Evolutionary conservation across 92 coral and sea anemone genomes (phyloP), one percentile per base, ranked within the genome.

Genomic region (Palythoa caribaeorum): DNA sequence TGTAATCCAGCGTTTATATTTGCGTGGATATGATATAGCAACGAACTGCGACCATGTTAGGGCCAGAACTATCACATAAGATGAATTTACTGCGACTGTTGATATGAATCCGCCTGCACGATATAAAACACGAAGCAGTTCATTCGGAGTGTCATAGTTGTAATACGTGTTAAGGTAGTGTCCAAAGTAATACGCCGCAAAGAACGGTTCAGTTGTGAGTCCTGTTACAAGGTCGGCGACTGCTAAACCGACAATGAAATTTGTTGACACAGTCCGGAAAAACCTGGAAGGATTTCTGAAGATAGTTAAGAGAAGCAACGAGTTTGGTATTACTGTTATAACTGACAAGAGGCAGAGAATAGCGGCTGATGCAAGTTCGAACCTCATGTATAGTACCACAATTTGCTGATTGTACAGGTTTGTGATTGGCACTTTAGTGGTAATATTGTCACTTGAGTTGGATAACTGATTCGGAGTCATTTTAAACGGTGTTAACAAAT

Each of bases 21-120:
- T 89, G 83, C 93, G 96, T 20, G 98, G 98, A 71, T 84, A 93
- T 28, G 28, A 28, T 28, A 28, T 28, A 28, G 28, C 28, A 28
- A 28, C 28, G 28, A 28, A 28, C 28, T 28, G 28, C 28, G 28
- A 28, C 28, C 28, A 28, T 28, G 28, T 28, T 28, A 28, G 28
- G 28, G 28, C 93, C 35, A 95, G 84, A 12, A 95, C 88, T 69
- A 95, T 95, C 60, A 95, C 83, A 80, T 89, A 95, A 47, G 98
- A 95, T 8, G 98, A 95, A 80, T 96, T 95, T 16, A 95, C 91
- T 2, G 98, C 91, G 6, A 95, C 93, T n/a, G 98, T 95, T 5
- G 98, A 93, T 44, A 92, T 80, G 38, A 88, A 83, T 87, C 87
- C 93, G 13, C 98, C 98, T 9, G 91, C 88, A 1, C 63, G 72